Conservation (phyloP, 2,888 invertebrate species). For the Hypomecis punctinalis region DNA sequence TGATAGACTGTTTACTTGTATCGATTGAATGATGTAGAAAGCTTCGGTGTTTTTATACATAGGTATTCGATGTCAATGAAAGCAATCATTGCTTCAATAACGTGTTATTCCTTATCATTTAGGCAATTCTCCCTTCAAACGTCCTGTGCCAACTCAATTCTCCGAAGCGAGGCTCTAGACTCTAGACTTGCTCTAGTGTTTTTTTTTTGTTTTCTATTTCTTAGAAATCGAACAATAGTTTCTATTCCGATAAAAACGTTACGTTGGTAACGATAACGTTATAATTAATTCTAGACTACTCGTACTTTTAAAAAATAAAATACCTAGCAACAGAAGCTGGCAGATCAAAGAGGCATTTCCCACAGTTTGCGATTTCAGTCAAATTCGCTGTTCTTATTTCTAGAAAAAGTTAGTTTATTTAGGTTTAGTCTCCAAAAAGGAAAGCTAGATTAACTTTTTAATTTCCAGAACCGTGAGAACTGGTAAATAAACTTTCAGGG, state of each 20-base stretch:
- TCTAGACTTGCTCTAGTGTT: too few species aligned
- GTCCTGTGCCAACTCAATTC: too few species aligned
- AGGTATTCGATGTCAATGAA: too few species aligned
- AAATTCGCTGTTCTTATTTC: conserved; percentile 9
- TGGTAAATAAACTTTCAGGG: conserved; percentile 51
- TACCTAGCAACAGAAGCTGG: not conserved
- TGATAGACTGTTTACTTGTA: not conserved
- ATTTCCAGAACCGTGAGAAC: conserved; percentile 78
- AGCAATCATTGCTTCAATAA: too few species aligned
- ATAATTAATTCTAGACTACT: not conserved
- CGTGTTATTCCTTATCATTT: too few species aligned
- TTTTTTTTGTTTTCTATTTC: too few species aligned
- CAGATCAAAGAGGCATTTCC: conserved; percentile 28
- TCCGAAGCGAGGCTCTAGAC: too few species aligned
- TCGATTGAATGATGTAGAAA: not conserved
- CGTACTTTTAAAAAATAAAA: not conserved
- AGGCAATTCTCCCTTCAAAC: too few species aligned
- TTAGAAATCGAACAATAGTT: too few species aligned
- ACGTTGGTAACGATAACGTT: not conserved
- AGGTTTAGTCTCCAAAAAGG: conserved; percentile 63
- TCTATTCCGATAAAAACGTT: too few species aligned
- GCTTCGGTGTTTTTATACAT: not conserved
- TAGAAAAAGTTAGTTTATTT: conserved; percentile 23
- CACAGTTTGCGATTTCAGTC: conserved; percentile 25
- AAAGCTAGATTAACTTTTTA: conserved; percentile 70